Conservation (phyloP, 2,888 invertebrate species). For the Tenthredo amoena region DNA sequence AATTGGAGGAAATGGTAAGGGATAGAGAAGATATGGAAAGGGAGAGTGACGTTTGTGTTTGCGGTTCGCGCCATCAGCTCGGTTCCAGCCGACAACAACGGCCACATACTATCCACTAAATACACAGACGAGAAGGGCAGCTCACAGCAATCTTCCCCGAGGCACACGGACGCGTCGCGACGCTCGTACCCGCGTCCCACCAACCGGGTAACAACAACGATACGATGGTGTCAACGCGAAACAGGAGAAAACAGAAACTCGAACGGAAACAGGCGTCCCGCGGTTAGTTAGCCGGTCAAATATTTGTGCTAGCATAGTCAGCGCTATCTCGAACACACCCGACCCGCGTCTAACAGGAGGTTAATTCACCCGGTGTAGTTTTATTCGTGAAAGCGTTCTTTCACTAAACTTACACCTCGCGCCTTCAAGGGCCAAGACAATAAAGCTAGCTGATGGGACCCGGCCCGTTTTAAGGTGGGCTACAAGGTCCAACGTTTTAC, state of each 20-base stretch:
- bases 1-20: constrained; percentile 1
- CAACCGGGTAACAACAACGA: constrained; percentile 11
- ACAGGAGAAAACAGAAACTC: constrained; percentile 70
- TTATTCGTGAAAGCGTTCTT: constrained; percentile 72
- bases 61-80: constrained; percentile 42
- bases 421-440: constrained; percentile 61
- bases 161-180: constrained; percentile 30
- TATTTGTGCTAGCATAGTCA: constrained; percentile 70
- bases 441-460: constrained; percentile 59
- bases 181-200: background rate
- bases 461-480: background rate
- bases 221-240: constrained; percentile 49
- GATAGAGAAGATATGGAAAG: background rate
- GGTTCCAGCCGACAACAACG: constrained; percentile 25
- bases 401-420: constrained; percentile 61
- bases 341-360: constrained; percentile 62
- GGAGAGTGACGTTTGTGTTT: constrained; percentile 30
- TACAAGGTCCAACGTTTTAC: constrained; percentile 19
- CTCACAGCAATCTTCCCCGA: constrained; percentile 15
- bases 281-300: constrained; percentile 71
- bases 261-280: constrained; percentile 50
- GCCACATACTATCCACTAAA: constrained; percentile 35
- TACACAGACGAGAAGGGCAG: constrained; percentile 24
- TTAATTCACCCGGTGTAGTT: constrained; percentile 56
- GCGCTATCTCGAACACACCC: constrained; percentile 68